Evolutionary conservation across 2,113 vertebrate species (phyloP).

Genomic region (Sphyrna mokarran): DNA sequence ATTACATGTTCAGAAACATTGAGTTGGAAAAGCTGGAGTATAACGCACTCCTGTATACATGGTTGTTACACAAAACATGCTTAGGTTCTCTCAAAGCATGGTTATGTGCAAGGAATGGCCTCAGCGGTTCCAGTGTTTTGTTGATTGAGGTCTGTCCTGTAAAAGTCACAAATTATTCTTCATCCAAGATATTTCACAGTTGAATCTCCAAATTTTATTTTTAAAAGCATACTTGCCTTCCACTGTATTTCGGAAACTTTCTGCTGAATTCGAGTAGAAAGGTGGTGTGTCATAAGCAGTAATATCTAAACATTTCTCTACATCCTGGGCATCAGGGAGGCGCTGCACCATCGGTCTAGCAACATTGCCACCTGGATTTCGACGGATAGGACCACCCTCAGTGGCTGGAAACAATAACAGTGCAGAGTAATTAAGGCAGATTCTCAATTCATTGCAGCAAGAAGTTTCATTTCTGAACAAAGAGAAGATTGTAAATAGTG

Average conservation of each 20-base stretch:
- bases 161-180: not conserved
- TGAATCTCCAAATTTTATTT: not conserved
- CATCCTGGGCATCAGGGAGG: conserved; percentile 80
- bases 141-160: not conserved
- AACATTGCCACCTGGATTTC: conserved; percentile 87
- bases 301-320: conserved; percentile 79
- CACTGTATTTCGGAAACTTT: conserved; percentile 89
- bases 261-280: conserved; percentile 87
- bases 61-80: not conserved
- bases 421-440: not conserved
- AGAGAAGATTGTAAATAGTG: not conserved
- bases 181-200: not conserved
- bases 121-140: not conserved
- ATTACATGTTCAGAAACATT: not conserved
- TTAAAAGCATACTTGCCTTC: conserved; percentile 64
- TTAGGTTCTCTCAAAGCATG: not conserved
- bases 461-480: not conserved
- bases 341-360: conserved; percentile 88
- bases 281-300: conserved; percentile 83
- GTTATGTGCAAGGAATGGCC: too few species aligned
- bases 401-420: conserved; percentile 57
- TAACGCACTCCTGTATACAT: not conserved
- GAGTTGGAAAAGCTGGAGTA: not conserved
- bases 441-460: not conserved
- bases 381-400: conserved; percentile 73